phyloP scores from a whole-genome alignment of 2,797 vertebrate genomes.

The Clarias platycephalus region DNA sequence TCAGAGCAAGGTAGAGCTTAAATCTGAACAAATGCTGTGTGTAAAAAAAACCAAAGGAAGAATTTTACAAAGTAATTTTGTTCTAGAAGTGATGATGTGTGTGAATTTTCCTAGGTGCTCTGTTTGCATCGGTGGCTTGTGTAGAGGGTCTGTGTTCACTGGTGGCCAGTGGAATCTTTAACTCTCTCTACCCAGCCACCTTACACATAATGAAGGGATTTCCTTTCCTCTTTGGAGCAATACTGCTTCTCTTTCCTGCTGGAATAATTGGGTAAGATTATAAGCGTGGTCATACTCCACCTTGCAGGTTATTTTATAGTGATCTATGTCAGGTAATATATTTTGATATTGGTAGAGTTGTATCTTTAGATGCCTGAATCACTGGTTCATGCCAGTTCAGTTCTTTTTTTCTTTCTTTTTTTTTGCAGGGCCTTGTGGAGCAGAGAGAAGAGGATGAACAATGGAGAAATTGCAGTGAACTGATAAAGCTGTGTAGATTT shows the following conservation, averaged over 20 bases:
- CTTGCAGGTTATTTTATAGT: background rate
- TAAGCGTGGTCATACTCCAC: background rate
- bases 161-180: constrained; percentile 83
- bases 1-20: constrained; percentile 84
- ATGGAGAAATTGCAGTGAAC: constrained; percentile 54
- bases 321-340: background rate
- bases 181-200: constrained; percentile 86
- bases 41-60: background rate
- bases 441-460: constrained; percentile 62
- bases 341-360: background rate
- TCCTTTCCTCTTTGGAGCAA: constrained; percentile 85
- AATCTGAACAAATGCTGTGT: background rate
- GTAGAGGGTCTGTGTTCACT: constrained; percentile 84
- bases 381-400: background rate
- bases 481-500: constrained; percentile 25
- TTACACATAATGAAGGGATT: constrained; percentile 92
- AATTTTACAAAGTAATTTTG: constrained; percentile 6
- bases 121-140: constrained; percentile 90
- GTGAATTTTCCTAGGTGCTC: constrained; percentile 73
- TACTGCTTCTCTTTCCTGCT: constrained; percentile 83
- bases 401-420: constrained; percentile 11
- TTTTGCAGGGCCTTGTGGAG: constrained; percentile 65
- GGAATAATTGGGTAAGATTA: constrained; percentile 83
- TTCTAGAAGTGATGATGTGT: background rate
- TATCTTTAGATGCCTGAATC: background rate